Evolutionary conservation across 2,113 vertebrate genomes (phyloP), one percentile per base, ranked within the genome.

Genomic region (Corythoichthys haematopterus): DNA sequence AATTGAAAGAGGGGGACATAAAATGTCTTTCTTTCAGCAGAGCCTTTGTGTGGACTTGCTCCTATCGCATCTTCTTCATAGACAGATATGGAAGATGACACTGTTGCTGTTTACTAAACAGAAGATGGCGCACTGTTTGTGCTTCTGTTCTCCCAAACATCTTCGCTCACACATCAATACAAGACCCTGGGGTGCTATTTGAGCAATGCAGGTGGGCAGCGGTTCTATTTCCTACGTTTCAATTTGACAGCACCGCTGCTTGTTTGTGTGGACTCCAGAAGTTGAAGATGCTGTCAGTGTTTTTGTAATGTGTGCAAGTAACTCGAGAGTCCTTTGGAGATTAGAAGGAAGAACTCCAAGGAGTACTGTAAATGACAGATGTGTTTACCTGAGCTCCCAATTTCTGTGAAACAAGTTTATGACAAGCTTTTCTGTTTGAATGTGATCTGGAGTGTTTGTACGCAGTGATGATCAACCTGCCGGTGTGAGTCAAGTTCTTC

Each of bases 361-460:
- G 71, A 84, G 70, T 15, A 7, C 48, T 59, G 75, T 65, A 66
- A 68, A 70, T 77, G 80, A 87, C 85, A 81, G 80, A 83, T 70
- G 71, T 88, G 86, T 86, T 86, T 84, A 85, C 67, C 69, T 70
- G 74, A 81, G 81, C 75, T 80, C 65, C 20, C 72, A 84, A 86
- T 84, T 83, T 81, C 73, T 70, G 76, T 78, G 68, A 65, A 84
- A 73, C 65, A 66, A 64, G 52, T 72, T 64, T 64, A 36, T 84
- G 82, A 84, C 84, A 88, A 81, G 77, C 59, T 73, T 86, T 81
- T 81, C 76, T 75, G 65, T 66, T 65, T 55, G 65, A 70, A 67
- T 81, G 69, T 77, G 81, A 85, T 90, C 77, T 79, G 70, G 69
- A 80, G 75, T 81, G 79, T 89, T 89, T 86, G 84, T 88, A 84